Evolutionary conservation across 2,797 vertebrate genomes (phyloP).

Genomic region (Characodon lateralis): DNA sequence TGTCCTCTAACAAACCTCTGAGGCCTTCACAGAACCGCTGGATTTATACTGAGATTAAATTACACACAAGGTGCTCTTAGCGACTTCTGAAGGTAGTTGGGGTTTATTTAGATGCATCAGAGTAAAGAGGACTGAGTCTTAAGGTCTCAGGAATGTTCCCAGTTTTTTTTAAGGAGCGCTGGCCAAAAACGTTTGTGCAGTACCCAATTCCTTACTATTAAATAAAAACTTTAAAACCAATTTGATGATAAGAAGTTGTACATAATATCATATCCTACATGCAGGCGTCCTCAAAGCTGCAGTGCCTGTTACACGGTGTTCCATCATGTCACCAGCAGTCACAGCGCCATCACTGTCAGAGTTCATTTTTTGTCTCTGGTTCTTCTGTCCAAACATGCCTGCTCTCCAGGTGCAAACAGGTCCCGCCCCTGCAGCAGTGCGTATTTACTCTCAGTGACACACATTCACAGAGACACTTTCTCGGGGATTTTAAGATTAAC

Average conservation of each 20-base stretch:
- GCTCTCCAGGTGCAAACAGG: not conserved
- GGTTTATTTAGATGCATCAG: too few species aligned
- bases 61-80: too few species aligned
- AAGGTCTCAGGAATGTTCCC: too few species aligned
- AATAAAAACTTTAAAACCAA: not conserved
- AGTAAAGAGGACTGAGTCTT: too few species aligned
- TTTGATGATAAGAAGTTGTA: not conserved
- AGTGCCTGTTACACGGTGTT: not conserved
- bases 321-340: not conserved
- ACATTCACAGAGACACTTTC: constrained; percentile 1
- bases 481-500: constrained; percentile 41
- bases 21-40: too few species aligned
- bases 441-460: constrained; percentile 19
- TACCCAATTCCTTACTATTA: not conserved
- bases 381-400: constrained; percentile 1
- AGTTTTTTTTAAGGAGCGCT: not conserved
- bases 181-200: not conserved
- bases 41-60: too few species aligned
- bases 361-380: not conserved
- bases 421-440: not conserved
- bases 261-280: not conserved
- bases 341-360: not conserved
- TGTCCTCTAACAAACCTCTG: too few species aligned
- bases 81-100: too few species aligned
- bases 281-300: not conserved